Evolutionary conservation across 2,113 vertebrate species (phyloP).

Genomic region (Mus pahari): DNA sequence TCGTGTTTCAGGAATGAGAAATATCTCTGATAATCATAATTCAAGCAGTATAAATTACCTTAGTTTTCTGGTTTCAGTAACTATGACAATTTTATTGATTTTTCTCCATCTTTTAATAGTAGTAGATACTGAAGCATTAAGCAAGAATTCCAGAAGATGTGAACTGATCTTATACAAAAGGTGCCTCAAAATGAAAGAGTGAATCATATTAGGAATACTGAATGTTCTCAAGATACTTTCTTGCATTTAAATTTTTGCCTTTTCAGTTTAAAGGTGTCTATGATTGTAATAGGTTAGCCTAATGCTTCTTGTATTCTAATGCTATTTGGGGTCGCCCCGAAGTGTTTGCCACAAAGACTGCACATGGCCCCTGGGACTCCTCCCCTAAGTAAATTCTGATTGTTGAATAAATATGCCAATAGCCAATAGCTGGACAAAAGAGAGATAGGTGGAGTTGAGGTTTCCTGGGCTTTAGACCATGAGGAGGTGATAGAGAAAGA

Average conservation of each 20-base stretch:
- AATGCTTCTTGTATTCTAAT: too few relatives aligned
- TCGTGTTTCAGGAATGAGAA: neutral
- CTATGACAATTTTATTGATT: neutral
- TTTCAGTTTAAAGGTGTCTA: neutral
- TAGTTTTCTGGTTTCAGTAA: neutral
- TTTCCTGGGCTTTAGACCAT: too few relatives aligned
- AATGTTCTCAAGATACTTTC: neutral
- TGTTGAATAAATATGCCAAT: too few relatives aligned
- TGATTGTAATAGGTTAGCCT: too few relatives aligned
- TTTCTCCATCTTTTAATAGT: neutral
- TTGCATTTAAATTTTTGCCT: neutral
- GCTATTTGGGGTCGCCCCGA: too few relatives aligned
- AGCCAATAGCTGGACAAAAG: too few relatives aligned
- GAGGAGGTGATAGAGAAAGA: too few relatives aligned
- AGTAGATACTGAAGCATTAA: neutral
- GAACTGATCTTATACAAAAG: neutral
- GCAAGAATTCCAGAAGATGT: neutral
- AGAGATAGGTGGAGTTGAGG: too few relatives aligned
- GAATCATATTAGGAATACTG: fast-evolving
- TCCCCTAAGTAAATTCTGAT: too few relatives aligned
- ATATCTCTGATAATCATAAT: neutral
- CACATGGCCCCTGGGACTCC: too few relatives aligned
- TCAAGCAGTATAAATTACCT: neutral
- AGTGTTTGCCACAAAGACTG: too few relatives aligned
- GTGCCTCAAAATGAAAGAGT: neutral